phyloP scores from a whole-genome alignment of 2,797 vertebrate genomes.

The Oceanodroma leucorhoa region DNA sequence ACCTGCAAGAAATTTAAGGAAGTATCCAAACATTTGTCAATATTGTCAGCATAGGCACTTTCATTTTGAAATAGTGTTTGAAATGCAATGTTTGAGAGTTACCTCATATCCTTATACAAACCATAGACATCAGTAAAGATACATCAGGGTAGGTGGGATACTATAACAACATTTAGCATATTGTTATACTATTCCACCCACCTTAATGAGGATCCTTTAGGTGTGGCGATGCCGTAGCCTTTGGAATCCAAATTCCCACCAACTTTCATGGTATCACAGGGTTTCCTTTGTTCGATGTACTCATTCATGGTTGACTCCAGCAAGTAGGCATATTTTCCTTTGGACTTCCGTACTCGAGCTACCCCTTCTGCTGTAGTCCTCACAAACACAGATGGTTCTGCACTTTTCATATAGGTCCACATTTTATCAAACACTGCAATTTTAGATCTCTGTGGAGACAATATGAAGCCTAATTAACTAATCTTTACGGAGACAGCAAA shows the following conservation, averaged over 20 bases:
- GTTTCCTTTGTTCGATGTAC: constrained; percentile 98
- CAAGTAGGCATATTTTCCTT: constrained; percentile 98
- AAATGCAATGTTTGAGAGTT: constrained; percentile 77
- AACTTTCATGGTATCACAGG: constrained; percentile 99
- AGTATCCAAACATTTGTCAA: constrained; percentile 69
- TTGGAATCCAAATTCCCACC: constrained; percentile 99
- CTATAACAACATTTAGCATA: constrained; percentile 99
- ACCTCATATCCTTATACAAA: constrained; percentile 97
- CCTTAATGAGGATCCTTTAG: constrained; percentile 99
- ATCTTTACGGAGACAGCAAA: constrained; percentile 15
- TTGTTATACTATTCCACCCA: constrained; percentile 99
- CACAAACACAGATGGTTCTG: constrained; percentile 98
- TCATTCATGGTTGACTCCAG: constrained; percentile 99
- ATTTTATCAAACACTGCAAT: constrained; percentile 99
- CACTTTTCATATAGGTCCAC: constrained; percentile 99
- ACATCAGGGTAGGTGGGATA: constrained; percentile 99
- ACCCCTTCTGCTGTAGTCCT: constrained; percentile 98
- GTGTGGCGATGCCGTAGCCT: constrained; percentile 99
- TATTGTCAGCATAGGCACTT: constrained; percentile 69
- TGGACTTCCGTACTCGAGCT: constrained; percentile 95
- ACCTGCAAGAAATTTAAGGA: constrained; percentile 58
- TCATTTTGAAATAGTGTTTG: constrained; percentile 42
- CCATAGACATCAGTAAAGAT: constrained; percentile 97
- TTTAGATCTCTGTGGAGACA: constrained; percentile 92
- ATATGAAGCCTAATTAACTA: constrained; percentile 53